phyloP scores from a whole-genome alignment of 2,888 invertebrate species.

The Dione juno region DNA sequence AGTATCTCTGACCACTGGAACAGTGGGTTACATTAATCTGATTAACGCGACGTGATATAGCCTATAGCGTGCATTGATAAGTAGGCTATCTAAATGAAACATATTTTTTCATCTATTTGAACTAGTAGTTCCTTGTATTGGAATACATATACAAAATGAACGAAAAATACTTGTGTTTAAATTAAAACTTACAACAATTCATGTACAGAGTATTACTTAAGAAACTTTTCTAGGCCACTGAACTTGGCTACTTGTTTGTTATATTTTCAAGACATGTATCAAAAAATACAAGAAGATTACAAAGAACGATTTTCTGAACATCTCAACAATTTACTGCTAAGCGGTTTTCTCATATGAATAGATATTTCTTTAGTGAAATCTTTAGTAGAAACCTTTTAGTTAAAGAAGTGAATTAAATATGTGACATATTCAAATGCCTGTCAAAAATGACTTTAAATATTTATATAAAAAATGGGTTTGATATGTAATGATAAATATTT shows the following conservation, averaged over 20 bases:
- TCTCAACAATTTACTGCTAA: conserved; percentile 7
- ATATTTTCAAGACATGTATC: conserved; percentile 4
- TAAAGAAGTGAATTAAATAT: background rate
- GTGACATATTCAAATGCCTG: background rate
- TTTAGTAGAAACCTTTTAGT: conserved; percentile 2
- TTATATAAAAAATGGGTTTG: no score
- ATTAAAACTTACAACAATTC: background rate
- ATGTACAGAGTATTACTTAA: background rate
- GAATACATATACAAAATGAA: no score
- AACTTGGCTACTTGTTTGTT: conserved; percentile 16
- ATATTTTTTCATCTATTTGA: no score
- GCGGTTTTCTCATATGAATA: background rate
- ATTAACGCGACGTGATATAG: no score
- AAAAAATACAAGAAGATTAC: conserved; percentile 6
- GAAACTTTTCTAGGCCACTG: background rate
- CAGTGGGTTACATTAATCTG: no score
- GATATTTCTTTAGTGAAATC: background rate
- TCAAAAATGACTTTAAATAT: background rate
- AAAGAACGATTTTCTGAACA: conserved; percentile 5
- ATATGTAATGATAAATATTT: no score
- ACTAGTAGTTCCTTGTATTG: no score
- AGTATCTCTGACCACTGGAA: no score
- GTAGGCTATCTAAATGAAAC: no score
- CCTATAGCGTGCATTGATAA: no score
- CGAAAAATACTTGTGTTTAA: background rate